These are phyloP conservation scores for Acrobeloides nanus DNA, from an alignment of 2,888 invertebrate species.

Conservation along the genomic window DNA sequence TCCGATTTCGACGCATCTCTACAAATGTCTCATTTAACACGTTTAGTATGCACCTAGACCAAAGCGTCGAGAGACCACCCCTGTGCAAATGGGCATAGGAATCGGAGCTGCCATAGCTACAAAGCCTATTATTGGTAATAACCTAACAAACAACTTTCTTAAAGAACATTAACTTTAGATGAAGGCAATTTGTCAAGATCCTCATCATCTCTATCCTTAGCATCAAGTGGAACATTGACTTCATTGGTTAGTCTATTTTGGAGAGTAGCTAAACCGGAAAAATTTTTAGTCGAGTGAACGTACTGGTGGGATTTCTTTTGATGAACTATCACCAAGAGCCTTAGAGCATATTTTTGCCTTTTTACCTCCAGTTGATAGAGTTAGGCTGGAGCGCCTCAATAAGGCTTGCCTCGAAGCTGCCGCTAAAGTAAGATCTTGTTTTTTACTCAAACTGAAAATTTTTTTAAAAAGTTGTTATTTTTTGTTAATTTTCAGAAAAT, in stretches of 20 bases:
- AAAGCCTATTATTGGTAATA: too few species aligned
- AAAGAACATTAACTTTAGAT: too few species aligned
- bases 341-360: slow-evolving; percentile 37
- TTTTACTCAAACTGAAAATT: too few species aligned
- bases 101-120: neutral
- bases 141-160: too few species aligned
- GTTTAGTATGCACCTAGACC: neutral
- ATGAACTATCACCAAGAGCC: slow-evolving; percentile 31
- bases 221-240: slow-evolving; percentile 17
- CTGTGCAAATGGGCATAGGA: neutral
- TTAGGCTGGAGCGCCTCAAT: slow-evolving; percentile 48
- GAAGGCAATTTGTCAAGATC: slow-evolving; percentile 33
- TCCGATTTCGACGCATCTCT: too few species aligned
- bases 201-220: slow-evolving; percentile 39
- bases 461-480: too few species aligned
- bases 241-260: slow-evolving; percentile 11
- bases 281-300: too few species aligned
- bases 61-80: neutral
- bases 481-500: too few species aligned
- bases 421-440: slow-evolving; percentile 44
- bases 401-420: slow-evolving; percentile 48
- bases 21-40: too few species aligned
- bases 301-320: slow-evolving; percentile 25
- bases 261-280: too few species aligned
- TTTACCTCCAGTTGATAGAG: slow-evolving; percentile 39